A percentile compares a stretch with the other conserved stretches of the same genome.
Conservation (phyloP, 1,140 invertebrate genomes). For the Polypedilum vanderplanki region DNA sequence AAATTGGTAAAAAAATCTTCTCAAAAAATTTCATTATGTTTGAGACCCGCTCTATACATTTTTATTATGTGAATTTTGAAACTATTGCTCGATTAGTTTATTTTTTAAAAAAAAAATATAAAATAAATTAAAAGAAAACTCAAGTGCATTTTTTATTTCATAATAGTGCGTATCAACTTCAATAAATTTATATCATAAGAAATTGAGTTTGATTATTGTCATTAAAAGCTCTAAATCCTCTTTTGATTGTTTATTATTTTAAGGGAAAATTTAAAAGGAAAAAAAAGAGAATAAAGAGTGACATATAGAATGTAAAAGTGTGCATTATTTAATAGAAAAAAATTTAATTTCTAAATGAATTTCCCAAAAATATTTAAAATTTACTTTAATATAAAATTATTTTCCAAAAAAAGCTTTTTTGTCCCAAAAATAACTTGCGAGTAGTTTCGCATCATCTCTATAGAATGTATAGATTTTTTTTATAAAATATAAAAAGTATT, state of each 20-base stretch:
- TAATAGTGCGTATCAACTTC: conserved; percentile 21
- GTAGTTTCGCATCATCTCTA: neutral
- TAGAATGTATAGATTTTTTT: neutral
- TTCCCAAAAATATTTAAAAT: conserved; percentile 8
- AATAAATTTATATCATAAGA: neutral
- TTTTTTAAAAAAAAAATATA: neutral
- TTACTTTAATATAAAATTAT: conserved; percentile 3
- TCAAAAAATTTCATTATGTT: neutral
- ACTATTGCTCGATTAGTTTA: neutral
- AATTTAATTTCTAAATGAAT: neutral
- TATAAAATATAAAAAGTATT: conserved; percentile 21
- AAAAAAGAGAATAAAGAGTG: conserved; percentile 3
- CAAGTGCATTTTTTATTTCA: neutral
- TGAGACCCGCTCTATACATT: neutral
- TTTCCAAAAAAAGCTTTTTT: neutral
- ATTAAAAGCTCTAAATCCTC: conserved; percentile 23
- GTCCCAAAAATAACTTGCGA: neutral
- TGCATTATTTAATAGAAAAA: neutral
- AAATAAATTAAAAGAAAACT: conserved; percentile 14
- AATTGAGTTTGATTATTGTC: conserved; percentile 5
- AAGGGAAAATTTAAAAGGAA: neutral
- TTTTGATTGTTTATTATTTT: neutral
- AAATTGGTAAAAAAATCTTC: neutral
- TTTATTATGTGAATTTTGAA: conserved; percentile 13
- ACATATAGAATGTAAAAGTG: conserved; percentile 3